Evolutionary conservation across 2,888 invertebrate species (phyloP).

Genomic region (Stegophylla sp.): DNA sequence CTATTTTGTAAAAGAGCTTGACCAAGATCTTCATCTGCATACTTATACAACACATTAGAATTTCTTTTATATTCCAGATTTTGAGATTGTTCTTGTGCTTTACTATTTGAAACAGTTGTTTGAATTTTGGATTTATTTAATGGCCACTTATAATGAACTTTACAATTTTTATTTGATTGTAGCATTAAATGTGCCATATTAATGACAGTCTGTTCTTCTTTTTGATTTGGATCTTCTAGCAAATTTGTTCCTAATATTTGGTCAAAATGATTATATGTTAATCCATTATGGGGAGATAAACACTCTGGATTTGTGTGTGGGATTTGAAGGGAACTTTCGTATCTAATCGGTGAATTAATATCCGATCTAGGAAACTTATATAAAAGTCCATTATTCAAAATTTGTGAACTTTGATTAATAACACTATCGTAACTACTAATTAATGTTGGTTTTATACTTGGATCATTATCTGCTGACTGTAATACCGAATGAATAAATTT

Average conservation of each 20-base stretch:
- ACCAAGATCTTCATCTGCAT: constrained; percentile 13
- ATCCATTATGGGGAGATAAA: constrained; percentile 42
- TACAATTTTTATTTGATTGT: constrained; percentile 44
- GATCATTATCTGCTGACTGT: constrained; percentile 21
- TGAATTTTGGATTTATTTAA: constrained; percentile 44
- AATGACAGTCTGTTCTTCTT: constrained; percentile 18
- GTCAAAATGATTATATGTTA: constrained; percentile 19
- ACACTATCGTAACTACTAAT: constrained; percentile 12
- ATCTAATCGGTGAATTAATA: constrained; percentile 3
- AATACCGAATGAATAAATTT: constrained; percentile 28
- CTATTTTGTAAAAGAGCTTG: not conserved
- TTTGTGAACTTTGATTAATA: constrained; percentile 28
- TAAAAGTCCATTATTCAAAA: constrained; percentile 21
- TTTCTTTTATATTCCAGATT: constrained; percentile 20
- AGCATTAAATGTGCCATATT: constrained; percentile 39
- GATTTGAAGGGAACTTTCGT: constrained; percentile 22
- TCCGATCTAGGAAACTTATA: constrained; percentile 28
- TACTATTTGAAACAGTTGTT: not conserved
- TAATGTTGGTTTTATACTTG: constrained; percentile 15
- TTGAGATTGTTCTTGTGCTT: constrained; percentile 11
- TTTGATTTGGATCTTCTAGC: constrained; percentile 31
- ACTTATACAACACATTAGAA: constrained; percentile 21
- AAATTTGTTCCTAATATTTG: constrained; percentile 22
- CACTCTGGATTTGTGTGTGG: constrained; percentile 28
- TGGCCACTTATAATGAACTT: constrained; percentile 56